These are phyloP conservation scores for Novumbra hubbsi DNA, from an alignment of 2,797 vertebrate genomes.

Conservation along the genomic window DNA sequence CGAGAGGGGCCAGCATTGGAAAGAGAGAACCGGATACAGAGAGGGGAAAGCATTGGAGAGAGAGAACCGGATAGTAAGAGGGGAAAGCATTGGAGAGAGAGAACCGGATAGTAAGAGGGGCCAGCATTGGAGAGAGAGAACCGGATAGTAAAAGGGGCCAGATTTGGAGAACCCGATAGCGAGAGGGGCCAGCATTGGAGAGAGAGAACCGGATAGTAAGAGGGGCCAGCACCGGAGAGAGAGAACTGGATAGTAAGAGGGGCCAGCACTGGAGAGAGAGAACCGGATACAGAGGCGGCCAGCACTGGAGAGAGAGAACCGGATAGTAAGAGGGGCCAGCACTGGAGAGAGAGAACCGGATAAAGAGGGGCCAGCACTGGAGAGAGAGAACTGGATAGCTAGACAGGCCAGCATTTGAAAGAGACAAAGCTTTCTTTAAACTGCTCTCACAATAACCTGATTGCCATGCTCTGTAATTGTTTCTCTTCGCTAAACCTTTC, in stretches of 20 bases:
- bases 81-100: slow-evolving; percentile 16
- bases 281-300: not conserved
- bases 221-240: slow-evolving; percentile 11
- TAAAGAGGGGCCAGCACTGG: slow-evolving; percentile 6
- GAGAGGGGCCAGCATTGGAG: slow-evolving; percentile 11
- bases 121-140: slow-evolving; percentile 16
- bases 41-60: slow-evolving; percentile 25
- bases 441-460: not conserved
- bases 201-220: slow-evolving; percentile 15
- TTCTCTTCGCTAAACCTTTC: slow-evolving; percentile 11
- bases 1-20: not conserved
- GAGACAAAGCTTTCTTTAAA: not conserved
- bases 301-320: slow-evolving; percentile 27
- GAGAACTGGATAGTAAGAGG: not conserved
- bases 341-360: not conserved
- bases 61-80: slow-evolving; percentile 3
- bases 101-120: not conserved
- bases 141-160: not conserved
- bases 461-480: not conserved
- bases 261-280: not conserved
- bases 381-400: not conserved
- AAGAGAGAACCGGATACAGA: too few species aligned
- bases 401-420: not conserved
- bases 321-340: not conserved
- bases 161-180: not conserved